Base-by-base conservation (phyloP, 1,140 invertebrate genomes). In the Drepana arcuata region DNA sequence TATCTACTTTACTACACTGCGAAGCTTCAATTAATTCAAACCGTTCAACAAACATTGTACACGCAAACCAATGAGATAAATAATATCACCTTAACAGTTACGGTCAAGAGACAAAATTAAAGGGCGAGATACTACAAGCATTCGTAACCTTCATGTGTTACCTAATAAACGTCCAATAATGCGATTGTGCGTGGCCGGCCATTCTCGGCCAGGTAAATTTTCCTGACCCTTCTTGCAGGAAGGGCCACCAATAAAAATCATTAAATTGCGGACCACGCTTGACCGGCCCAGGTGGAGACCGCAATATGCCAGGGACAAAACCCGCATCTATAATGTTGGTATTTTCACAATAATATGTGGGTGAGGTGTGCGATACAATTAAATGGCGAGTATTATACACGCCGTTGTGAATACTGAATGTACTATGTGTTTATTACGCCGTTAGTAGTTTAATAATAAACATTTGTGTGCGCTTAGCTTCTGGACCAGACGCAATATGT, bases 111-210 rank as follows among this genome's bases (percentile, higher is more conserved):
- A 41, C 32, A 30, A 49, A 49, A 49, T 55, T 49, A 39, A 48
- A 39, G 14, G 34, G 12, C 31, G n/a, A n/a, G n/a, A n/a, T n/a
- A n/a, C 36, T 28, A 16, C 26, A 25, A 27, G 27, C 16, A 36
- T 12, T 26, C 27, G 49, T 44, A 60, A 57, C 59, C 51, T 62
- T 63, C 48, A 48, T 52, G 65, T 63, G 53, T 48, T 54, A 47
- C 41, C 58, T 55, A 62, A 65, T 65, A 69, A 69, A 59, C 46
- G 65, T 65, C 55, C 55, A 62, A 64, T 62, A 64, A 56, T 47
- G 51, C 55, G 61, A 58, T 51, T 65, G 35, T 60, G 46, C 42
- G 52, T 53, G 48, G 44, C 40, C 46, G 42, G 36, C 27, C 27
- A 48, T 45, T 43, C 43, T 44, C 41, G 43, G 52, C 18, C 56